Evolutionary conservation across 2,797 vertebrate genomes (phyloP).

Genomic region (Pogonophryne albipinna): DNA sequence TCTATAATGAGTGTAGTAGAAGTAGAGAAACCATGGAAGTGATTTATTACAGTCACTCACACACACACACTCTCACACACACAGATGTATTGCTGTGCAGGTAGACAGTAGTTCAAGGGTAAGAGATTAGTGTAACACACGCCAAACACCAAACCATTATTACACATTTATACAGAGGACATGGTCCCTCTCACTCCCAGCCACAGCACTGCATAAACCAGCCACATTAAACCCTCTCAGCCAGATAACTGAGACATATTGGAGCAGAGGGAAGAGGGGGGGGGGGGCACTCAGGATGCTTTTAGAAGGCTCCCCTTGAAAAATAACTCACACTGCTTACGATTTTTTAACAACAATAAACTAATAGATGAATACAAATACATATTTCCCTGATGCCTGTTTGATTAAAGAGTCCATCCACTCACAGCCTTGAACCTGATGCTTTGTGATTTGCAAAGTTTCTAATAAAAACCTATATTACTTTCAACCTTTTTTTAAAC

Average conservation of each 20-base stretch:
- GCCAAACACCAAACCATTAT: constrained; percentile 67
- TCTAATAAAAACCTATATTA: no score
- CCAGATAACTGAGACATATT: not conserved
- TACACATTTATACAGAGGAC: constrained; percentile 47
- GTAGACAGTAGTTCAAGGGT: constrained; percentile 70
- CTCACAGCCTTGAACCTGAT: no score
- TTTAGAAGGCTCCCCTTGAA: not conserved
- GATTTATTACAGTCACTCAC: constrained; percentile 69
- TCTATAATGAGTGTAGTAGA: constrained; percentile 50
- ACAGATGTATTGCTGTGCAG: constrained; percentile 64
- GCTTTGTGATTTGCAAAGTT: no score
- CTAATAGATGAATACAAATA: no score
- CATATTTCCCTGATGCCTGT: no score
- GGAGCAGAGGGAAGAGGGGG: not conserved
- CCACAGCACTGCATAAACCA: constrained; percentile 7
- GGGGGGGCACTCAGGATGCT: no score
- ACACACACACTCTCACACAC: constrained; percentile 25
- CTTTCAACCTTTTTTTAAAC: no score
- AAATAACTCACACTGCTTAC: not conserved
- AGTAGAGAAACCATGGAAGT: constrained; percentile 54
- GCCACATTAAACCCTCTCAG: not conserved
- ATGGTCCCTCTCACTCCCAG: constrained; percentile 2
- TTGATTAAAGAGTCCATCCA: no score
- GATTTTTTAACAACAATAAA: no score
- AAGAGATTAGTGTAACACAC: constrained; percentile 66